Conservation (phyloP, 2,888 invertebrate species). For the Hypomecis atomaria region DNA sequence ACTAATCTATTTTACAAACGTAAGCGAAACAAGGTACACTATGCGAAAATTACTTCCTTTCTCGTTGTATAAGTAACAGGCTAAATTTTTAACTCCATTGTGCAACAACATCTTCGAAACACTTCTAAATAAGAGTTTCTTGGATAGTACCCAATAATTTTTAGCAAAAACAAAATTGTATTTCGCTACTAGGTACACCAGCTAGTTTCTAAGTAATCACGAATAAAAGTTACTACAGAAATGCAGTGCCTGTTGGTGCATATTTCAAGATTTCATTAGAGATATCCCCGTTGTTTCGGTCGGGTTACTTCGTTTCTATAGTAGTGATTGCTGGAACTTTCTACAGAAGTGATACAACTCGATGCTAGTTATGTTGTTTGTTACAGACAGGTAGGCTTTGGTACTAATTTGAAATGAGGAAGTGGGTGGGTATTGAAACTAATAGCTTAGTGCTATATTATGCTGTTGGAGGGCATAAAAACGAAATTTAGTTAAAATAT, state of each 20-base stretch:
- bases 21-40: neutral
- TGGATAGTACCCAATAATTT: constrained; percentile 15
- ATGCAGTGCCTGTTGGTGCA: constrained; percentile 38
- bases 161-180: constrained; percentile 18
- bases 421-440: too few species aligned
- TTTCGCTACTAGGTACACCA: constrained; percentile 20
- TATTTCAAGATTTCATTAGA: constrained; percentile 47
- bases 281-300: constrained; percentile 38
- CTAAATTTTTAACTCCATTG: constrained; percentile 8
- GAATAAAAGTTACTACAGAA: constrained; percentile 34
- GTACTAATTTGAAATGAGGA: too few species aligned
- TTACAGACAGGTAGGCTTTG: too few species aligned
- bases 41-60: neutral
- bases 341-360: neutral
- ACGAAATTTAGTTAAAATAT: too few species aligned
- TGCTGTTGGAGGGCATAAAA: too few species aligned
- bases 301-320: constrained; percentile 29
- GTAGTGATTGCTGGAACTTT: constrained; percentile 4
- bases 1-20: constrained; percentile 7
- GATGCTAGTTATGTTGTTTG: neutral
- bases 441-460: too few species aligned
- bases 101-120: constrained; percentile 11
- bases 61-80: neutral
- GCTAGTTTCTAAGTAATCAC: constrained; percentile 33
- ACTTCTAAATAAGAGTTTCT: constrained; percentile 7